These are phyloP conservation scores for Argyresthia goedartella DNA, from an alignment of 2,888 invertebrate genomes.

Conservation along the genomic window DNA sequence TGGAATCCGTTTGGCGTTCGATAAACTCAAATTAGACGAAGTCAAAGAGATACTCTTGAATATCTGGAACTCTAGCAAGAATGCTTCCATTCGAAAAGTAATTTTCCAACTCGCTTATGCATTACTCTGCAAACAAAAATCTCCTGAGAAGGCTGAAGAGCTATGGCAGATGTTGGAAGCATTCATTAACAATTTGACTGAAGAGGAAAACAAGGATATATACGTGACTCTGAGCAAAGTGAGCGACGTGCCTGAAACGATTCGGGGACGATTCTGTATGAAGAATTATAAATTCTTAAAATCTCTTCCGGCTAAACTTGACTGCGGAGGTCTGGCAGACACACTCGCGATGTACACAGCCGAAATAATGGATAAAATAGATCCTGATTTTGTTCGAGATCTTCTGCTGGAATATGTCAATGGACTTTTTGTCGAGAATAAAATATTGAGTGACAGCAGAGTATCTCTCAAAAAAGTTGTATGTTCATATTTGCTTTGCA, in stretches of 20 bases:
- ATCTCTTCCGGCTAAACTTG: constrained; percentile 18
- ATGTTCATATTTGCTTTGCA: constrained; percentile 28
- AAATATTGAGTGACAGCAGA: constrained; percentile 15
- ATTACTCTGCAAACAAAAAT: constrained; percentile 30
- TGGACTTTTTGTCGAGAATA: constrained; percentile 8
- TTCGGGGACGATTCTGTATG: constrained; percentile 29
- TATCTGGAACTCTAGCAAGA: constrained; percentile 36
- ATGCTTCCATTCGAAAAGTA: constrained; percentile 36
- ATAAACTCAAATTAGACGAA: constrained; percentile 26
- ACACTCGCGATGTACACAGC: constrained; percentile 19
- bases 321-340: constrained; percentile 15
- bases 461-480: constrained; percentile 16
- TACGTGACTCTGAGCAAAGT: constrained; percentile 28
- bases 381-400: constrained; percentile 25
- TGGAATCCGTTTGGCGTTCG: constrained; percentile 35
- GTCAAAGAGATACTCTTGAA: constrained; percentile 26
- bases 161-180: constrained; percentile 32
- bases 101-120: constrained; percentile 34
- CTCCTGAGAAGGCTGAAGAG: constrained; percentile 19
- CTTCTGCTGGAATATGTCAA: constrained; percentile 28
- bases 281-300: constrained; percentile 35
- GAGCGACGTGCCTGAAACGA: constrained; percentile 21
- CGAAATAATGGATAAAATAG: constrained; percentile 28
- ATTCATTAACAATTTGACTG: constrained; percentile 36
- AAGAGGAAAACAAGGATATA: constrained; percentile 35